Base-by-base conservation (phyloP, 53 echinoderm and acorn worm species). In the Paracentrotus lividus region DNA sequence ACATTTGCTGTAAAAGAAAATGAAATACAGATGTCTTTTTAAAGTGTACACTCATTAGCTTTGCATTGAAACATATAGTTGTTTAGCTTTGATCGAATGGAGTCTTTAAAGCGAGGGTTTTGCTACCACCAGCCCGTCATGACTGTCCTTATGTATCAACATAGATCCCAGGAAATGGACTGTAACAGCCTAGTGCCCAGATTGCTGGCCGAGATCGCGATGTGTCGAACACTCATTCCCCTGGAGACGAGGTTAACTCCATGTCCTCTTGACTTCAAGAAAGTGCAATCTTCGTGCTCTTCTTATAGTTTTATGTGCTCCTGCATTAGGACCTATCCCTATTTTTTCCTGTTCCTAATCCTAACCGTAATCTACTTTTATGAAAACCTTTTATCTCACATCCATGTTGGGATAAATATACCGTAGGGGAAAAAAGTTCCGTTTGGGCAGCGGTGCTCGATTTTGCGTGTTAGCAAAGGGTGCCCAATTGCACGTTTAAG, bases 151-250 rank as follows among this genome's bases (percentile, higher is more conserved):
- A 6, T 89, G 65, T 15, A 64, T 64, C 64, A 8, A 65, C n/a
- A n/a, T 40, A 2, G 60, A 42, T 40, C n/a, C 27, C 89, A 89
- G 89, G 89, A 89, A 89, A 89, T 89, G 42, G 89, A 34, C 21
- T 64, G 66, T 38, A 61, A 61, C 89, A 89, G 89, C 64, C 89
- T 59, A 40, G 89, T 89, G 42, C 89, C 89, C 59, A 89, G 89
- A 89, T 64, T 89, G 65, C 89, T 89, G 64, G 56, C 43, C 27
- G 89, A 89, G 89, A 89, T 89, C 61, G 57, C 65, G 64, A 58
- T 58, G 64, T 60, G 89, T 1, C 32, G 89, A 58, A 55, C 44
- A 61, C 60, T 61, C 64, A 58, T 56, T 56, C 66, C 64, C 43
- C 72, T 86, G 93, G 85, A 85, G 86, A 85, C 49, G 61, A 85